Conservation (phyloP, 2,888 invertebrate species). For the Agriopis marginaria region DNA sequence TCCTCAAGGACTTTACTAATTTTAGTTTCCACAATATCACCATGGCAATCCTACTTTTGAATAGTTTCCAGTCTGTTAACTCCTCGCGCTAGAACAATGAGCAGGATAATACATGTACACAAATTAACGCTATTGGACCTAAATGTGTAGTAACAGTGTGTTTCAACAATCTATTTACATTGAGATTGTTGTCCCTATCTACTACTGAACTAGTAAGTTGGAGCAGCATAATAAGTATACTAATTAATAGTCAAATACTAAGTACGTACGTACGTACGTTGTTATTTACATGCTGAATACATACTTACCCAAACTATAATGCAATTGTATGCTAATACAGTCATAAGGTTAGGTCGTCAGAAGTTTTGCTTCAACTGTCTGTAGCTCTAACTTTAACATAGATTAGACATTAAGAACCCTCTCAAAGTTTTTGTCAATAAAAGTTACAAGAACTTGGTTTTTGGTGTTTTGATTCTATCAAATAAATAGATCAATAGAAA, state of each 20-base stretch:
- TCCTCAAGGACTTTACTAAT: background rate
- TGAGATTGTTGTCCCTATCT: background rate
- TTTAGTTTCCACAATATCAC: background rate
- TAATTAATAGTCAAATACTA: background rate
- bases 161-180: background rate
- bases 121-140: slow-evolving; percentile 17
- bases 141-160: background rate
- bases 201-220: background rate
- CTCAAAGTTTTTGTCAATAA: too few relatives aligned
- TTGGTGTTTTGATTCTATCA: too few relatives aligned
- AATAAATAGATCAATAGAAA: too few relatives aligned
- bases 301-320: background rate
- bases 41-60: slow-evolving; percentile 33
- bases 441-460: too few relatives aligned
- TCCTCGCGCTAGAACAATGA: slow-evolving; percentile 42
- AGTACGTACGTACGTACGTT: too few relatives aligned
- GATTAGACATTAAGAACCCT: too few relatives aligned
- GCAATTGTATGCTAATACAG: slow-evolving; percentile 15
- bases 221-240: background rate
- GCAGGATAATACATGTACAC: slow-evolving; percentile 29
- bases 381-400: background rate
- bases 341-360: background rate
- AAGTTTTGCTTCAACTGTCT: background rate
- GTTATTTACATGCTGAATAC: background rate
- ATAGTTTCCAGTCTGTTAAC: slow-evolving; percentile 59